Conservation (phyloP, 2,888 invertebrate genomes). For the Ormyrus rosae region DNA sequence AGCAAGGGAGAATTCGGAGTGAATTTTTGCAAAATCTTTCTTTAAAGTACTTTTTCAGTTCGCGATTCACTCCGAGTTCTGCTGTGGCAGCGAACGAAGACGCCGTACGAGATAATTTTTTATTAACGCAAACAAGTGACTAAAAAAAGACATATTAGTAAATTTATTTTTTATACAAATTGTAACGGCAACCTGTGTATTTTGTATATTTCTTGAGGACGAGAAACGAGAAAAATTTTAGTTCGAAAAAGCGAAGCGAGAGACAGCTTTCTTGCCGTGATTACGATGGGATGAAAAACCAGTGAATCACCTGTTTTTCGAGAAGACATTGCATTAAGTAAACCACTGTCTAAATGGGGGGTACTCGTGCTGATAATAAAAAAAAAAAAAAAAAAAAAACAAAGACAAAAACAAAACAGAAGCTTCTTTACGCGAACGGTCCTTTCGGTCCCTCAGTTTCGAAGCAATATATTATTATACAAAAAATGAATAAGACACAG, state of each 20-base stretch:
- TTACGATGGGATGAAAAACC: slow-evolving; percentile 12
- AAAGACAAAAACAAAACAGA: background rate
- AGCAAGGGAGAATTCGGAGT: background rate
- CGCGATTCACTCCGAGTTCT: background rate
- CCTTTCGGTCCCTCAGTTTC: slow-evolving; percentile 6
- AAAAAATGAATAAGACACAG: background rate
- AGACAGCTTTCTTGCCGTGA: slow-evolving; percentile 31
- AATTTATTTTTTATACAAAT: slow-evolving; percentile 42
- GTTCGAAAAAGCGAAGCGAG: background rate
- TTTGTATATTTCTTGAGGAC: slow-evolving; percentile 30
- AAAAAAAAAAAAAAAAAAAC: background rate
- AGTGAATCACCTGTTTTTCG: background rate
- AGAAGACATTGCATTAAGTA: background rate
- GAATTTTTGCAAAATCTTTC: background rate
- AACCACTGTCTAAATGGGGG: background rate
- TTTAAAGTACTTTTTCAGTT: background rate
- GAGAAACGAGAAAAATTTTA: background rate
- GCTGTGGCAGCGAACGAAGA: background rate
- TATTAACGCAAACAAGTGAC: background rate
- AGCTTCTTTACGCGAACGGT: slow-evolving; percentile 25
- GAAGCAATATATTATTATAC: slow-evolving; percentile 15
- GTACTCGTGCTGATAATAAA: background rate
- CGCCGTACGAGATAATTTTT: slow-evolving; percentile 9
- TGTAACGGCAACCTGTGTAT: slow-evolving; percentile 10
- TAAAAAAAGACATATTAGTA: slow-evolving; percentile 19